Evolutionary conservation across 2,113 vertebrate genomes (phyloP).

Genomic region (Psammodynastes pulverulentus): DNA sequence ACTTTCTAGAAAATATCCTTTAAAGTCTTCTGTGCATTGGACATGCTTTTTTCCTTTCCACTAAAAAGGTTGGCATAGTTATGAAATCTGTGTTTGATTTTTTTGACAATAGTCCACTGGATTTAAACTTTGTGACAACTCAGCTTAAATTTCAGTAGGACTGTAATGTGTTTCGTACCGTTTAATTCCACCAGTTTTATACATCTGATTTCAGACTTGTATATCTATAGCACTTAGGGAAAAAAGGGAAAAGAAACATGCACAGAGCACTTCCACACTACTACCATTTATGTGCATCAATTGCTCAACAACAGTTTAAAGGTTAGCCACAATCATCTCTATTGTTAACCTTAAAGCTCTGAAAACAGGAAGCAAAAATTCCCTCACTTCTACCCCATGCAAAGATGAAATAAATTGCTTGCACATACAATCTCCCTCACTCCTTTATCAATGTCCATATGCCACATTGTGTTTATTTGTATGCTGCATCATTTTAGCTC

Average conservation of each 20-base stretch:
- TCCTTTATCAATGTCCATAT: neutral
- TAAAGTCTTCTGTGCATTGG: neutral
- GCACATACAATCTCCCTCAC: neutral
- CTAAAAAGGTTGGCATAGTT: neutral
- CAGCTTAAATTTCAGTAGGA: neutral
- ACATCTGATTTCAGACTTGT: neutral
- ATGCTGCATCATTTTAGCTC: neutral
- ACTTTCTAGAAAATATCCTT: neutral
- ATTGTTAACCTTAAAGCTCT: neutral
- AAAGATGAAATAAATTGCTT: neutral
- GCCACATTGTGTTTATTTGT: neutral
- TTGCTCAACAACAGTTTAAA: neutral
- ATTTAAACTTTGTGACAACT: neutral
- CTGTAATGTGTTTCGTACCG: neutral
- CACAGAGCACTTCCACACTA: neutral
- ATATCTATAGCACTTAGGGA: neutral
- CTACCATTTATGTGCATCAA: neutral
- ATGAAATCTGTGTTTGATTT: neutral
- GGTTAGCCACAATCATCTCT: neutral
- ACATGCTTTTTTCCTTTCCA: neutral
- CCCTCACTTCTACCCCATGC: neutral
- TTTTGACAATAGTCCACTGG: neutral
- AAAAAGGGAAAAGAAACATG: neutral
- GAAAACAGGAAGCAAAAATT: neutral
- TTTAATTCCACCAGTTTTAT: neutral